These are phyloP conservation scores for Pagetopsis macropterus DNA, from an alignment of 2,797 vertebrate genomes.

Conservation along the genomic window DNA sequence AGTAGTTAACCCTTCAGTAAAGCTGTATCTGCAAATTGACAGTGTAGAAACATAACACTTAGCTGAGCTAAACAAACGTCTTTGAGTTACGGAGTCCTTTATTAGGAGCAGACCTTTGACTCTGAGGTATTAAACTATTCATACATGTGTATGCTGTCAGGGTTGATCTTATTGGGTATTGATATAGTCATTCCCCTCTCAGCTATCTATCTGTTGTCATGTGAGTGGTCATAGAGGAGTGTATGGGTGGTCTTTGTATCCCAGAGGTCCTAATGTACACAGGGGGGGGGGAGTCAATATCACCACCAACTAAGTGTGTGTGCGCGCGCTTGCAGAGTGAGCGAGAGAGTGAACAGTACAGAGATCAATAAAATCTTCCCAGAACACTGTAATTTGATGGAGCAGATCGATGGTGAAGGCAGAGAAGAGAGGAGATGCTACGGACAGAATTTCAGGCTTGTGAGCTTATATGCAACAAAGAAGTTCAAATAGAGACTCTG, in stretches of 20 bases:
- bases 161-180: background rate
- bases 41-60: background rate
- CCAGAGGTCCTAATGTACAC: slow-evolving; percentile 60
- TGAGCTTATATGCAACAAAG: slow-evolving; percentile 31
- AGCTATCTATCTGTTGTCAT: slow-evolving; percentile 28
- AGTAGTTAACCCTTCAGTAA: slow-evolving; percentile 12
- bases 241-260: slow-evolving; percentile 46
- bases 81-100: slow-evolving; percentile 11
- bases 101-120: slow-evolving; percentile 10
- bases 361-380: slow-evolving; percentile 81
- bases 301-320: slow-evolving; percentile 34
- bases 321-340: slow-evolving; percentile 48
- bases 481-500: slow-evolving; percentile 9
- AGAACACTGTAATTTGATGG: slow-evolving; percentile 82
- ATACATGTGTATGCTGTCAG: slow-evolving; percentile 3
- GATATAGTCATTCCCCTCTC: slow-evolving; percentile 11
- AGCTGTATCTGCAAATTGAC: slow-evolving; percentile 9
- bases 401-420: slow-evolving; percentile 75
- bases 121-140: background rate
- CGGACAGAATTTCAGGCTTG: slow-evolving; percentile 41
- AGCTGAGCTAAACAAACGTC: background rate
- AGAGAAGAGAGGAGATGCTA: slow-evolving; percentile 54
- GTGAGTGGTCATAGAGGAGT: slow-evolving; percentile 33
- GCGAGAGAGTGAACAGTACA: slow-evolving; percentile 30
- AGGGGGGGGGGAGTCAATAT: slow-evolving; percentile 61